These are phyloP conservation scores for Melinopterus prodromus DNA, from an alignment of 2,888 invertebrate genomes.

Conservation along the genomic window DNA sequence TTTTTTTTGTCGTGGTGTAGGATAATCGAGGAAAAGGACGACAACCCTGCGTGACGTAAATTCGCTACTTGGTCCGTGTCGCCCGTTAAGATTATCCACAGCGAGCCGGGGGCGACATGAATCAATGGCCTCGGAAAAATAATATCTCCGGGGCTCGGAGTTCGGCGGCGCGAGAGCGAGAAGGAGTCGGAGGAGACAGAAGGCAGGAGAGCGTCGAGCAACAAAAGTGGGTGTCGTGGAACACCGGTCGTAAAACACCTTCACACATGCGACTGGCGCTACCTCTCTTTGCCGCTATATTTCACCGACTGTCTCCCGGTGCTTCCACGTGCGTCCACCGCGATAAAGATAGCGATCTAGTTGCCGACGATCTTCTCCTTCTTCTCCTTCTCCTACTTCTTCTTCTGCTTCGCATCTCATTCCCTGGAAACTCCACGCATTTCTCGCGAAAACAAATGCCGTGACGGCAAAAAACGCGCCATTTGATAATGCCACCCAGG, in stretches of 20 bases:
- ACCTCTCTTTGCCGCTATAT: constrained; percentile 51
- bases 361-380: constrained; percentile 10
- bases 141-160: neutral
- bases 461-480: neutral
- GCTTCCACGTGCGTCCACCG: constrained; percentile 13
- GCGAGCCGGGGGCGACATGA: neutral
- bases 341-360: constrained; percentile 25
- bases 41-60: neutral
- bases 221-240: constrained; percentile 41
- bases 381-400: neutral
- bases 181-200: neutral
- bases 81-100: neutral
- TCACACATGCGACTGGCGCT: constrained; percentile 54
- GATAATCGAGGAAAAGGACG: neutral
- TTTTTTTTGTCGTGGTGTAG: neutral
- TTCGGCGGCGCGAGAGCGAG: neutral
- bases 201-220: neutral
- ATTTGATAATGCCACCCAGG: constrained; percentile 4
- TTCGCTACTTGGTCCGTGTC: neutral
- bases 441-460: neutral
- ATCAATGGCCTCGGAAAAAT: neutral
- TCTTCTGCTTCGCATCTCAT: neutral
- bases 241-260: constrained; percentile 53
- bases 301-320: constrained; percentile 44
- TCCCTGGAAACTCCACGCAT: neutral